phyloP scores from a whole-genome alignment of 2,113 vertebrate genomes.

The cat (Felis catus) region F.catus_Fca126_mat1.0 CM031413.1:61876001-61876500 shows the following conservation, averaged over 20 bases:
- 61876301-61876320: fast-evolving
- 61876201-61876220: fast-evolving
- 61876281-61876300: not conserved
- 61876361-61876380: not conserved
- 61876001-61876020: not conserved
- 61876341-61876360: not conserved
- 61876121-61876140: too few species aligned
- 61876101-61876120: not conserved
- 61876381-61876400: not conserved
- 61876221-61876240: too few species aligned
- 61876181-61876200: fast-evolving
- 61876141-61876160: fast-evolving
- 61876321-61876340: not conserved
- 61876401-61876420: not conserved
- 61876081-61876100: not conserved
- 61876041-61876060: not conserved
- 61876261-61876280: not conserved
- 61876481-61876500: slow-evolving; percentile 51
- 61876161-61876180: too few species aligned
- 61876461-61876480: not conserved
- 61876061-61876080: not conserved
- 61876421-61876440: not conserved
- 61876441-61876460: not conserved
- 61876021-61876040: not conserved
- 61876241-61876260: not conserved